Base-by-base conservation (phyloP, 2,797 vertebrate species). In the Phrynocephalus vlangalii region DNA sequence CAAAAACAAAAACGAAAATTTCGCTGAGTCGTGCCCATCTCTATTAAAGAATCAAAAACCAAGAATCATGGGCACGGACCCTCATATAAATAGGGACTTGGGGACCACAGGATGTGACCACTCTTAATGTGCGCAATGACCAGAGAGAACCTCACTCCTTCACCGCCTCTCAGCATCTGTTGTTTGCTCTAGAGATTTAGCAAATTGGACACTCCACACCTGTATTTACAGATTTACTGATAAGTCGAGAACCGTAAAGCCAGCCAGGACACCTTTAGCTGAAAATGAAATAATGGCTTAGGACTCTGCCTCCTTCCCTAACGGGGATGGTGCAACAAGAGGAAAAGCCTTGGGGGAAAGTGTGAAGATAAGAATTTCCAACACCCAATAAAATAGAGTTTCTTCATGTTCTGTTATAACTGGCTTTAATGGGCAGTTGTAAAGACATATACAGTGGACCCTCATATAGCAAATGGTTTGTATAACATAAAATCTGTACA, bases 281-380 rank as follows among this genome's bases (percentile, higher is more conserved):
- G 48, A 44, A 60, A 93, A 83, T 88, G 93, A 93, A 97, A 97
- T 97, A 96, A 96, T 97, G 96, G 96, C 96, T 96, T 94, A 94
- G 92, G 94, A 90, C 81, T 95, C 95, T 96, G 1, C 77, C 28
- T 96, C 1, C 28, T 50, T 48, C 97, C 95, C 92, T 92, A 94
- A 89, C 91, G 96, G 94, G 83, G 89, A 92, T 86, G 78, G 83
- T 82, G 60, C 86, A 86, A 87, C 92, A 89, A 79, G 83, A 72
- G 84, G 90, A 95, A 73, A 30, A 56, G 3, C 2, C 30, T 95
- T 90, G 95, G 18, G 30, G 24, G 70, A 87, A 75, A 38, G 75
- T 56, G 60, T 90, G 92, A 88, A 91, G 90, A 90, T 71, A 2
- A 30, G 95, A 93, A 94, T 96, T 28, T 26, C 67, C 3, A 24